These are phyloP conservation scores for Daktulosphaira vitifoliae DNA, from an alignment of 1,140 invertebrate species.

Conservation along the genomic window DNA sequence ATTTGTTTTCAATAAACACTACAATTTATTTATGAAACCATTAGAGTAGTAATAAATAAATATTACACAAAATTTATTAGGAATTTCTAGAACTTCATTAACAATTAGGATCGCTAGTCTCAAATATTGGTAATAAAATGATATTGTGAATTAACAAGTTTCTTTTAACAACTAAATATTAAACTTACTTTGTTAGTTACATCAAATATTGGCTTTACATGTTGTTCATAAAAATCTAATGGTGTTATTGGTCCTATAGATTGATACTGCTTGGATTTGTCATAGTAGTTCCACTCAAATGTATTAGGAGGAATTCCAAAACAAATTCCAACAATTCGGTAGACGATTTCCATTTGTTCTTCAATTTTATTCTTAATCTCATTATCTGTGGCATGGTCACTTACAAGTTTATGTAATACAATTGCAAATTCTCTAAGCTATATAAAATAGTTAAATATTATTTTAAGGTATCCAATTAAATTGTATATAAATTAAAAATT, in stretches of 20 bases:
- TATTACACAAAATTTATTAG: too few relatives aligned
- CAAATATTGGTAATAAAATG: too few relatives aligned
- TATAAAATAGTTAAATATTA: conserved; percentile 37
- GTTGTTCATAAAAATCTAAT: conserved; percentile 67
- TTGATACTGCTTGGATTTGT: conserved; percentile 71
- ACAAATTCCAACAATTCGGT: conserved; percentile 72
- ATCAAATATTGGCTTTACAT: conserved; percentile 70
- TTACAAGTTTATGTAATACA: conserved; percentile 55
- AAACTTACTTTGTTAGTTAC: conserved; percentile 66
- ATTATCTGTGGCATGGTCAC: conserved; percentile 48
- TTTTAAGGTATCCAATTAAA: too few relatives aligned
- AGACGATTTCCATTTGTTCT: conserved; percentile 66
- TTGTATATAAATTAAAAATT: conserved; percentile 8
- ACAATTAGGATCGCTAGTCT: too few relatives aligned
- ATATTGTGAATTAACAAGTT: too few relatives aligned
- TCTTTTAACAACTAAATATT: too few relatives aligned
- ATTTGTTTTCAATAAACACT: too few relatives aligned
- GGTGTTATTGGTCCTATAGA: conserved; percentile 67
- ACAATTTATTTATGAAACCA: too few relatives aligned
- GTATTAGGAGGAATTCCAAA: conserved; percentile 69
- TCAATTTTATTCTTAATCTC: conserved; percentile 52
- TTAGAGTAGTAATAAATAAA: too few relatives aligned
- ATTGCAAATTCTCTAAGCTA: conserved; percentile 74
- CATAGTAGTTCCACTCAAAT: conserved; percentile 80
- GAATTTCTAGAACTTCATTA: too few relatives aligned